Conservation (phyloP, 2,888 invertebrate species). For the Pristionchus mayeri region DNA sequence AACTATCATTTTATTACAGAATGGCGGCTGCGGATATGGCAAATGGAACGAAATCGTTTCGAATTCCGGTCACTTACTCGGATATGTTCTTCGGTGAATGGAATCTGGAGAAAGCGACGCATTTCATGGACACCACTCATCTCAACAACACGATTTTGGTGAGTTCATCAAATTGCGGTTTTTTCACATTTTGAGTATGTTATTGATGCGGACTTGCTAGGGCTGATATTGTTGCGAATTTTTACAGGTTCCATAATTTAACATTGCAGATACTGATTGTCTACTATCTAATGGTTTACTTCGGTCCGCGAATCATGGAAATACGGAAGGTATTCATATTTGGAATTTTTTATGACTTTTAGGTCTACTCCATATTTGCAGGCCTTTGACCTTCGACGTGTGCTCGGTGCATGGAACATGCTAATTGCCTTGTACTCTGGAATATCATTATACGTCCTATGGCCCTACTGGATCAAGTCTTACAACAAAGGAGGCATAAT, state of each 20-base stretch:
- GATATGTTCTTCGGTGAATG: conserved; percentile 69
- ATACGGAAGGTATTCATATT: conserved; percentile 75
- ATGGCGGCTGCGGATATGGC: background rate
- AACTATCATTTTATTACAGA: background rate
- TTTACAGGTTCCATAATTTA: background rate
- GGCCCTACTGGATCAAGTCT: conserved; percentile 80
- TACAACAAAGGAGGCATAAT: background rate
- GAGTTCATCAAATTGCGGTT: background rate
- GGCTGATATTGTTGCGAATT: background rate
- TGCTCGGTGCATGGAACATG: conserved; percentile 79
- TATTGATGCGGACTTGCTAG: too few relatives aligned
- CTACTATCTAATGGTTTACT: conserved; percentile 68
- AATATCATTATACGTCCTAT: conserved; percentile 87
- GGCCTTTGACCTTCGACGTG: background rate
- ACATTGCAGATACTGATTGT: conserved; percentile 62
- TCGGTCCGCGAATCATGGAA: conserved; percentile 67
- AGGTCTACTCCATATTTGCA: background rate
- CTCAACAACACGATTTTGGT: background rate
- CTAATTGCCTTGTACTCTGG: conserved; percentile 92
- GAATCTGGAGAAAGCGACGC: conserved; percentile 66
- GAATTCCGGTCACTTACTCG: conserved; percentile 52
- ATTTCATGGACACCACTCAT: conserved; percentile 64
- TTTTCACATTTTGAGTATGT: background rate
- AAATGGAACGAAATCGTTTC: background rate
- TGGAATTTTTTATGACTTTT: conserved; percentile 73